Base-by-base conservation (phyloP, 2,888 invertebrate species). In the Orthosia incerta region DNA sequence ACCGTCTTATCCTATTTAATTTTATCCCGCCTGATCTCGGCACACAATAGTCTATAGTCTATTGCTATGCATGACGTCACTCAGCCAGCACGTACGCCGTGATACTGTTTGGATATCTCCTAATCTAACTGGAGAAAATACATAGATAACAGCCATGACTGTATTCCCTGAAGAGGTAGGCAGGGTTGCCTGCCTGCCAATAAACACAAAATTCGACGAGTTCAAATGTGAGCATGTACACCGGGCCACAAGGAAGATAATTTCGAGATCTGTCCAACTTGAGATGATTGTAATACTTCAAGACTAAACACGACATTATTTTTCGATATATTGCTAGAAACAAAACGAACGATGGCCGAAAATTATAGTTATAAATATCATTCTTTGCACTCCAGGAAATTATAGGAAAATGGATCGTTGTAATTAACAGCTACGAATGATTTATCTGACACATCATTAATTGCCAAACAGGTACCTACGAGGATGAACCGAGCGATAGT, bases 31-130 rank as follows among this genome's bases (percentile, higher is more conserved):
- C n/a, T 71, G 64, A 70, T 74, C 56, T 74, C 69, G 51, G 61
- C 60, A 74, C 68, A 78, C 74, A 78, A 81, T 71, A 59, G 65
- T 82, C 79, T 64, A 81, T 71, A 59, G 65, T 82, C 79, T 64
- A 79, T 81, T 81, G 79, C 74, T 82, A 82, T 81, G 80, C 82
- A 81, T 82, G 82, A 62, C 82, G 74, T 82, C 64, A 78, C 78
- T 61, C 71, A 74, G 61, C 50, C 53, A 62, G 57, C 82, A 73
- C 70, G 69, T 68, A 50, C 61, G 57, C 59, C 9, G 62, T 69
- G 74, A 74, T 74, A 65, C 74, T 74, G 82, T 76, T 76, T 82
- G 65, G 57, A 79, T 71, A 78, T 74, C 74, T 69, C 46, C 71
- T 75, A 67, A 82, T 76, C 63, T 55, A 67, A 82, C 48, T 67